A percentile compares a stretch with the other conserved stretches of the same genome.
These are phyloP conservation scores for Gavialis gangeticus DNA, from an alignment of 2,113 vertebrate species.

Conservation along the genomic window DNA sequence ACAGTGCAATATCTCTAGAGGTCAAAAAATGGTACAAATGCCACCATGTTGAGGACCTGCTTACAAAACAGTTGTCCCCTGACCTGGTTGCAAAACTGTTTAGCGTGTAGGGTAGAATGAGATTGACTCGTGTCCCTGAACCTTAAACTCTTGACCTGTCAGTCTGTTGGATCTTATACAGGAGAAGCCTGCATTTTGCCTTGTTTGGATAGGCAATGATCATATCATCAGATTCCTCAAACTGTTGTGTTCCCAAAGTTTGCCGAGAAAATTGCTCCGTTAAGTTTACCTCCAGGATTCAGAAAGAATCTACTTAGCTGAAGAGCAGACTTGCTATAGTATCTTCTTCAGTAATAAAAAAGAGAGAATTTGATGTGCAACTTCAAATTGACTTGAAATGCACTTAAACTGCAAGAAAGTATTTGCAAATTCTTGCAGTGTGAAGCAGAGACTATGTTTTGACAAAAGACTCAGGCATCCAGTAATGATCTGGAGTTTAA, in stretches of 20 bases:
- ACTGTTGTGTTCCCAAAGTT: background rate
- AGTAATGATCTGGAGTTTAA: background rate
- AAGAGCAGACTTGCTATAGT: background rate
- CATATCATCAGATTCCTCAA: background rate
- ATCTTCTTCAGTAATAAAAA: background rate
- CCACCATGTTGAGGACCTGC: background rate
- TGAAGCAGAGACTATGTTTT: background rate
- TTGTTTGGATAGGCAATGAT: accelerated
- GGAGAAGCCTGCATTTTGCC: background rate
- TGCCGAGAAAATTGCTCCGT: background rate
- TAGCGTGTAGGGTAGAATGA: accelerated
- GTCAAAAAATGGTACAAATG: accelerated
- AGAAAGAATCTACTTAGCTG: background rate
- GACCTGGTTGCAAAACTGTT: background rate
- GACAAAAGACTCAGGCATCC: background rate
- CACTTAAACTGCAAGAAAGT: background rate
- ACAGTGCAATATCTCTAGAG: background rate
- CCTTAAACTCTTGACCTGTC: background rate
- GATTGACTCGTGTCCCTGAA: background rate
- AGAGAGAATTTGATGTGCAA: background rate
- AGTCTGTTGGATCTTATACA: background rate
- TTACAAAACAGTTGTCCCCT: background rate
- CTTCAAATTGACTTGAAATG: background rate
- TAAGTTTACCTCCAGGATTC: background rate
- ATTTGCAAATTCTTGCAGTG: accelerated